These are phyloP conservation scores for Eristalis arbustorum DNA, from an alignment of 2,888 invertebrate species.

Conservation along the genomic window DNA sequence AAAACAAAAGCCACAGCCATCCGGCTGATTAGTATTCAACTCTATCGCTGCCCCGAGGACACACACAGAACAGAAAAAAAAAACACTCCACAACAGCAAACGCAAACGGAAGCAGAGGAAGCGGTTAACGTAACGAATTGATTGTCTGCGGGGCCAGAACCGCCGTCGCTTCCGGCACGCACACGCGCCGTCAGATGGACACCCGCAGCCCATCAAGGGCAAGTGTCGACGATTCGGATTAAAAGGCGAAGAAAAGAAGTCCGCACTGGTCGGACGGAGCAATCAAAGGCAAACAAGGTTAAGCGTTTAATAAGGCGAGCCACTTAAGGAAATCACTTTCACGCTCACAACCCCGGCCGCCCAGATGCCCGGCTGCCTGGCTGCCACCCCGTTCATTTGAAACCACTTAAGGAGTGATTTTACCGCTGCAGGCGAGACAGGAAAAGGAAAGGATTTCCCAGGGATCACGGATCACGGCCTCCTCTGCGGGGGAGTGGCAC, in stretches of 20 bases:
- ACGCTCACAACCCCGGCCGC: neutral
- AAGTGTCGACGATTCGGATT: slow-evolving; percentile 39
- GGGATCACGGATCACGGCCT: neutral
- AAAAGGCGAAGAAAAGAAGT: slow-evolving; percentile 14
- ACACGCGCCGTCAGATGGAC: neutral
- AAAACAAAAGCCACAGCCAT: slow-evolving; percentile 13
- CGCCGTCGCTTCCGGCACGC: slow-evolving; percentile 34
- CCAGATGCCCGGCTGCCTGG: neutral
- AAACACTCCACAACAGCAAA: neutral
- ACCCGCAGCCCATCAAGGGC: slow-evolving; percentile 27
- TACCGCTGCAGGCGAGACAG: neutral
- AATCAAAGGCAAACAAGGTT: slow-evolving; percentile 56
- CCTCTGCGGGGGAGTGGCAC: neutral
- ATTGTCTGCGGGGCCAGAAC: slow-evolving; percentile 34
- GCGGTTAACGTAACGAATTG: slow-evolving; percentile 53
- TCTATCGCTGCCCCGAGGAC: slow-evolving; percentile 18
- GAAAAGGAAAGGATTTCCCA: slow-evolving; percentile 17
- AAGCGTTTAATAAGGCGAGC: slow-evolving; percentile 47
- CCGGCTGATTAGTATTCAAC: slow-evolving; percentile 62
- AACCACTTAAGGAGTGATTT: slow-evolving; percentile 38
- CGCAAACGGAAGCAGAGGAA: slow-evolving; percentile 1
- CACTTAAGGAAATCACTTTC: slow-evolving; percentile 44
- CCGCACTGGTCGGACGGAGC: slow-evolving; percentile 37
- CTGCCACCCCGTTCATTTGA: neutral
- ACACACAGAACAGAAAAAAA: neutral